A percentile compares a stretch with the other conserved stretches of the same genome.
Conservation (phyloP, 2,797 vertebrate genomes). For the Epinephelus awoara region DNA sequence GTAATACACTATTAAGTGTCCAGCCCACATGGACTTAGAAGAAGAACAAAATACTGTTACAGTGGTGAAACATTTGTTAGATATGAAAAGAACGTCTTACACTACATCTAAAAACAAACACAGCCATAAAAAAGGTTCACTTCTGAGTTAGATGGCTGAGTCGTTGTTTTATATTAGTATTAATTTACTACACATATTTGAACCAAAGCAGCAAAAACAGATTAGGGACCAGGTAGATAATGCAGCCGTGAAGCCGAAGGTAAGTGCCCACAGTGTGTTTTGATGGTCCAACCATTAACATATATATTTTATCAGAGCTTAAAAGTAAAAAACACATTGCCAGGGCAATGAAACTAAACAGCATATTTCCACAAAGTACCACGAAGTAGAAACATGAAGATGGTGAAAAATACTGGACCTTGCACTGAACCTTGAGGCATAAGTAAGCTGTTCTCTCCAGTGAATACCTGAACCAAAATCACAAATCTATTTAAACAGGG, state of each 20-base stretch:
- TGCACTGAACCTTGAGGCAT: conserved; percentile 31
- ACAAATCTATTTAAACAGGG: conserved; percentile 44
- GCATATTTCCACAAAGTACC: conserved; percentile 6
- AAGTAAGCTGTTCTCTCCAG: conserved; percentile 40
- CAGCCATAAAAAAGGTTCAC: background rate
- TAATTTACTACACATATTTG: background rate
- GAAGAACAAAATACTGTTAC: too few species aligned
- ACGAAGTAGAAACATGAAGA: background rate
- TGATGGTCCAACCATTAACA: conserved; percentile 7
- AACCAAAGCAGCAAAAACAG: conserved; percentile 6
- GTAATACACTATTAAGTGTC: background rate
- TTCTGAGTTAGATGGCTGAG: background rate
- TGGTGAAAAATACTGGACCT: conserved; percentile 19
- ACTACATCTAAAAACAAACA: background rate
- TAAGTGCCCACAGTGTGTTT: conserved; percentile 2
- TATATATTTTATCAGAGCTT: background rate
- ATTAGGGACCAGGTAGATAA: background rate
- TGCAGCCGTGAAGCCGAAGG: conserved; percentile 3
- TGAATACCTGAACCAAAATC: conserved; percentile 18
- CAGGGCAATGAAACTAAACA: conserved; percentile 5
- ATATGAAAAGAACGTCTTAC: background rate
- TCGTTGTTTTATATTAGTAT: conserved; percentile 10
- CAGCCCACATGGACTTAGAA: background rate
- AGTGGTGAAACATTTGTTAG: background rate
- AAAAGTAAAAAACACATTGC: conserved; percentile 14